Percentiles rank a stretch among this genome's conserved stretches.
phyloP scores from a whole-genome alignment of 2,797 vertebrate species.

The Tachyglossus aculeatus region DNA sequence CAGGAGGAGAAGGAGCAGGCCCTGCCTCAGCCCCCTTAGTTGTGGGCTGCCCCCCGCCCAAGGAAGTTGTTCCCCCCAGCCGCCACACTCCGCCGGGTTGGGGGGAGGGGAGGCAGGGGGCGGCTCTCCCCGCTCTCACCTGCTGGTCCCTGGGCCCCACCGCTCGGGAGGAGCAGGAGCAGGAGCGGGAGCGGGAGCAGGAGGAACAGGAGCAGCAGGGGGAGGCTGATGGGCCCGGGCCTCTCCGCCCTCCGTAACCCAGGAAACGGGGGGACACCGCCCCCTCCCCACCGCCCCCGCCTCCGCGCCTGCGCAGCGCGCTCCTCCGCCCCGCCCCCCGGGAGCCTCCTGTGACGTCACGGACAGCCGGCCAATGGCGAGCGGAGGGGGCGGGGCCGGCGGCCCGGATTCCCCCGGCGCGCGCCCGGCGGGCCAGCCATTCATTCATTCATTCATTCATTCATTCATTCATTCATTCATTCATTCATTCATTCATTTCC shows the following conservation, averaged over 20 bases:
- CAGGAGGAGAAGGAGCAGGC: neutral
- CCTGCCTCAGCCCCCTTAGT: neutral
- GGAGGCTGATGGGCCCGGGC: neutral
- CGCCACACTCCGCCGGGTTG: slow-evolving; percentile 23
- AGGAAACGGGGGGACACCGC: slow-evolving; percentile 54
- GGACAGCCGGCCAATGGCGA: too few relatives aligned
- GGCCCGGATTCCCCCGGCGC: too few relatives aligned
- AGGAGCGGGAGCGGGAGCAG: neutral
- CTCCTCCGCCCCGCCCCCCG: fast-evolving
- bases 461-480: too few relatives aligned
- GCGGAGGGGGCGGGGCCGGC: too few relatives aligned
- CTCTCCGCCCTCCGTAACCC: slow-evolving; percentile 57
- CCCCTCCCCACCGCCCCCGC: neutral
- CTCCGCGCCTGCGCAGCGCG: neutral
- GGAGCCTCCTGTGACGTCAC: too few relatives aligned
- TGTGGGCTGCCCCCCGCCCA: slow-evolving; percentile 18
- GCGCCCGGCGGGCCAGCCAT: too few relatives aligned
- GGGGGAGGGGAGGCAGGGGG: neutral
- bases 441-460: too few relatives aligned
- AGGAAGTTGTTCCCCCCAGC: slow-evolving; percentile 25
- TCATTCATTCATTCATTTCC: too few relatives aligned
- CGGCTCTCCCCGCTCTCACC: neutral
- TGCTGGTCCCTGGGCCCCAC: neutral
- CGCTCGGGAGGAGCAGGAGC: neutral
- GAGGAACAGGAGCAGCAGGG: fast-evolving